Conservation (phyloP, 2,113 vertebrate species). For the Columba janthina region DNA sequence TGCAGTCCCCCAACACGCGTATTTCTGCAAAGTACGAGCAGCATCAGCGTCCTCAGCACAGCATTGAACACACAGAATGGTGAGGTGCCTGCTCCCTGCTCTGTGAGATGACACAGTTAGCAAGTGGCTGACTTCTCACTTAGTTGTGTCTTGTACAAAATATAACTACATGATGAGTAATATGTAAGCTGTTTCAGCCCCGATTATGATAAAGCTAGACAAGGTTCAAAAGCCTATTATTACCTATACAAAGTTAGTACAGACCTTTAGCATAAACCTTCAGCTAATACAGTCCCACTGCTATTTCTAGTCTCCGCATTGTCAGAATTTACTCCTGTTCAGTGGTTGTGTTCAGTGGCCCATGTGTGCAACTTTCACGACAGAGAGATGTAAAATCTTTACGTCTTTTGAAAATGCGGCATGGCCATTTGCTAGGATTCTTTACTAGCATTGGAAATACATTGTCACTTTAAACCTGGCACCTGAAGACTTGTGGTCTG, state of each 20-base stretch:
- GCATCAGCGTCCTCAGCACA: not conserved
- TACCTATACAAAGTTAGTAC: not conserved
- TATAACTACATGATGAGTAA: not conserved
- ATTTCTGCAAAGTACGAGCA: not conserved
- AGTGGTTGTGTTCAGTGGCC: not conserved
- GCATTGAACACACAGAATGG: too few species aligned
- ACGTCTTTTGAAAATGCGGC: not conserved
- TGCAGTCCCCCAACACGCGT: not conserved
- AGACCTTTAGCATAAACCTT: not conserved
- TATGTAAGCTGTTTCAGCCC: not conserved
- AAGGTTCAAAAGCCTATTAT: not conserved
- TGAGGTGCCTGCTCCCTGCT: not conserved
- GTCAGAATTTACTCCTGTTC: not conserved
- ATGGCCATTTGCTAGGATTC: not conserved
- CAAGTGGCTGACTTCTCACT: not conserved
- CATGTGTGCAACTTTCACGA: not conserved
- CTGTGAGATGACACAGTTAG: fast-evolving
- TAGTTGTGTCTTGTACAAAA: not conserved
- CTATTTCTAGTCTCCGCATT: not conserved
- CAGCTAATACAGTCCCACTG: not conserved
- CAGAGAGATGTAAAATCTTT: not conserved
- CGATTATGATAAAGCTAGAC: not conserved
- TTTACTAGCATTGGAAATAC: not conserved
- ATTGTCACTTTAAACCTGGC: not conserved
- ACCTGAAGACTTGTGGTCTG: not conserved